Percentiles rank a stretch among this genome's conserved stretches.
Conservation (phyloP, 2,113 vertebrate species). For the Oreochromis tanganicae region DNA sequence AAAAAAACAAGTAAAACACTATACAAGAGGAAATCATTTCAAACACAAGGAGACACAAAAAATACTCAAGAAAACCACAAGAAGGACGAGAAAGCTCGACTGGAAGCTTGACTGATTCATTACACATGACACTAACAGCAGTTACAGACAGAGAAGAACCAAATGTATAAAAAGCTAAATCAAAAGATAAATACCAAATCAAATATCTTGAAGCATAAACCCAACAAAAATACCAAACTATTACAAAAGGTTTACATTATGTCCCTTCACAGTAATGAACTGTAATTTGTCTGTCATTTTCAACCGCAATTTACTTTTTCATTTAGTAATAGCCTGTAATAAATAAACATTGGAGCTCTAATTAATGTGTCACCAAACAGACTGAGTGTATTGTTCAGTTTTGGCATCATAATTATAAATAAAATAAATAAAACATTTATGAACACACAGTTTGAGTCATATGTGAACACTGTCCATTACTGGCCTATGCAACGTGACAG, state of each 20-base stretch:
- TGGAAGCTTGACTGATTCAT: neutral
- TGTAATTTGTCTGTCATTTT: neutral
- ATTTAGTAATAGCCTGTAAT: neutral
- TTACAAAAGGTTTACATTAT: neutral
- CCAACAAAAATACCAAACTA: neutral
- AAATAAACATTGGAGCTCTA: neutral
- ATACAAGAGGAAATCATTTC: neutral
- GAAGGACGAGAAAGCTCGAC: neutral
- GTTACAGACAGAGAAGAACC: neutral
- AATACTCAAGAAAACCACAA: neutral
- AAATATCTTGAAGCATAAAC: neutral
- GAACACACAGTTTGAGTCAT: neutral
- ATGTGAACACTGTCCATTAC: neutral
- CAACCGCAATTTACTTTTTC: neutral
- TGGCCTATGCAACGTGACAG: neutral
- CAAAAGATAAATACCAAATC: neutral
- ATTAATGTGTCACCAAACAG: neutral
- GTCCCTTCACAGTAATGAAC: neutral
- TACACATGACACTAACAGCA: neutral
- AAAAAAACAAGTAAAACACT: neutral
- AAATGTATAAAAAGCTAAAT: neutral
- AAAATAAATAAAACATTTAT: neutral
- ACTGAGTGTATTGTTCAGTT: neutral
- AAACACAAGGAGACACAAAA: neutral
- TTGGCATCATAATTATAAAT: neutral